Percentiles rank a stretch among this genome's conserved stretches.
Conservation (phyloP, 2,888 invertebrate genomes). For the Ypsolopha scabrella region DNA sequence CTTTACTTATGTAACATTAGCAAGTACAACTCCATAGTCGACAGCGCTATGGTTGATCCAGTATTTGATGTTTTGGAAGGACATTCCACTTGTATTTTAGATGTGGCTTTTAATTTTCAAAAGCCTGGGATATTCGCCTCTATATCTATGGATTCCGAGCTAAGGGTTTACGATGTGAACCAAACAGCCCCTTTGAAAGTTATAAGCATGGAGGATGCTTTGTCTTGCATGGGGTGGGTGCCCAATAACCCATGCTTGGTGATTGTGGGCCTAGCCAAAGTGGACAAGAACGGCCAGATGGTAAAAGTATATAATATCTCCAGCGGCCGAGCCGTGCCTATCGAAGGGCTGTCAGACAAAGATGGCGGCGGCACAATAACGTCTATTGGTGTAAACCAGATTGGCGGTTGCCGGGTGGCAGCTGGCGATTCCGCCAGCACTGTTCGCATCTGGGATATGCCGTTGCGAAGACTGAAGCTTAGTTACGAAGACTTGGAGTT, state of each 20-base stretch:
- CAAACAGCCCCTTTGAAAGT: slow-evolving; percentile 46
- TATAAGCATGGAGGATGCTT: slow-evolving; percentile 27
- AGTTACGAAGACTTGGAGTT: slow-evolving; percentile 26
- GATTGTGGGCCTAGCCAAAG: slow-evolving; percentile 26
- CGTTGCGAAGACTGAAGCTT: slow-evolving; percentile 29
- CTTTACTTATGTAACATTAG: slow-evolving; percentile 38
- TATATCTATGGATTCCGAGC: slow-evolving; percentile 46
- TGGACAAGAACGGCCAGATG: slow-evolving; percentile 13
- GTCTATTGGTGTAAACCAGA: slow-evolving; percentile 28
- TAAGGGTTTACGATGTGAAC: slow-evolving; percentile 41
- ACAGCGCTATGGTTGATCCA: slow-evolving; percentile 31
- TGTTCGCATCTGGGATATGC: slow-evolving; percentile 43
- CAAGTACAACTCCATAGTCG: slow-evolving; percentile 14
- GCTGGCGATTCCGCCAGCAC: slow-evolving; percentile 32
- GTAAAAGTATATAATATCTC: slow-evolving; percentile 31
- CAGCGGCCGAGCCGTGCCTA: slow-evolving; percentile 24
- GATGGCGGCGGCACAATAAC: slow-evolving; percentile 16
- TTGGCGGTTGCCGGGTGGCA: slow-evolving; percentile 41
- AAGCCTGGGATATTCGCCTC: slow-evolving; percentile 42
- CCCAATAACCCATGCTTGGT: slow-evolving; percentile 29
- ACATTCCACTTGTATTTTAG: slow-evolving; percentile 37
- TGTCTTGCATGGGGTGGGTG: slow-evolving; percentile 43
- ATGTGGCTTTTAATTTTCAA: slow-evolving; percentile 38
- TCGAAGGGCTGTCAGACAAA: slow-evolving; percentile 26
- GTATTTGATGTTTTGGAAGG: slow-evolving; percentile 35